These are phyloP conservation scores for Trachythela sp. DNA, from an alignment of 64 coral and sea anemone genomes.

Conservation along the genomic window DNA sequence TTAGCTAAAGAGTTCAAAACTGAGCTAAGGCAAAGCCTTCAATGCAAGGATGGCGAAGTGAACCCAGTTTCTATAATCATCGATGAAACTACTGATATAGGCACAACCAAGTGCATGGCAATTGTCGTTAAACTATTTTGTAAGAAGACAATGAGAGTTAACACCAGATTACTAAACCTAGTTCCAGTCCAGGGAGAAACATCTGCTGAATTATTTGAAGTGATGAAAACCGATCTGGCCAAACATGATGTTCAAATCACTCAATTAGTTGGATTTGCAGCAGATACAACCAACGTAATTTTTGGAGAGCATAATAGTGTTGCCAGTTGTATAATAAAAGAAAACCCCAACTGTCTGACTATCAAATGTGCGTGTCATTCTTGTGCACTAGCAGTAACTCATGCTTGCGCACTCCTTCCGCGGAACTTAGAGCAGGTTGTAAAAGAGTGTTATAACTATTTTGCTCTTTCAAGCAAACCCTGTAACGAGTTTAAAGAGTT, in stretches of 20 bases:
- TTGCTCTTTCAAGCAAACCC: neutral
- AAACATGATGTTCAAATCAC: neutral
- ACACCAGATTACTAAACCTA: neutral
- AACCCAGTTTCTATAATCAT: neutral
- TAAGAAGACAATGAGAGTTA: neutral
- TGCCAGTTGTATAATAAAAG: neutral
- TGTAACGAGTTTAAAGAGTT: constrained; percentile 2
- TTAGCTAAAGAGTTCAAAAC: neutral
- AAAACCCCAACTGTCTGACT: neutral
- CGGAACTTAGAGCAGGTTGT: neutral
- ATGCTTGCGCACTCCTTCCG: neutral
- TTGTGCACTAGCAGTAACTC: neutral
- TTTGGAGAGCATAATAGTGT: neutral
- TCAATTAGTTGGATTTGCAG: neutral
- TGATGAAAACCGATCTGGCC: neutral
- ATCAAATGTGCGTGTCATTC: neutral
- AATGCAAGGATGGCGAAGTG: neutral
- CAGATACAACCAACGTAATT: neutral
- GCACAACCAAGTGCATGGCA: neutral
- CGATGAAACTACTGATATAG: neutral
- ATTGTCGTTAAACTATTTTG: neutral
- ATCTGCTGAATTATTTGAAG: neutral
- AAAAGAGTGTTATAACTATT: neutral
- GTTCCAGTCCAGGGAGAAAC: neutral
- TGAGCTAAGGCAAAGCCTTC: neutral